These are phyloP conservation scores for Cygnus atratus DNA, from an alignment of 2,113 vertebrate genomes.

Conservation along the genomic window DNA sequence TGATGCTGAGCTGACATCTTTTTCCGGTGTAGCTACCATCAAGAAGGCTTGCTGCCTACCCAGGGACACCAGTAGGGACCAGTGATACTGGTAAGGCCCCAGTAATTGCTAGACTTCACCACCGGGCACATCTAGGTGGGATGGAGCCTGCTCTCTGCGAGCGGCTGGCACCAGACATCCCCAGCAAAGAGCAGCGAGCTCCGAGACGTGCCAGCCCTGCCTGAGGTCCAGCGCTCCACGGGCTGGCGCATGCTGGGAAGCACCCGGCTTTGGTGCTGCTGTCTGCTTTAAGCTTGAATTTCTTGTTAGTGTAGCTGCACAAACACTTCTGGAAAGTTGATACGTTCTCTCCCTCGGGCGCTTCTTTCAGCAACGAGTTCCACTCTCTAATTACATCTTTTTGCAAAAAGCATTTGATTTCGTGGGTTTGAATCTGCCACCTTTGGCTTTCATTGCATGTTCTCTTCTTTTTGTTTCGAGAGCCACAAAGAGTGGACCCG, in stretches of 20 bases:
- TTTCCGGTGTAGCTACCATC: neutral
- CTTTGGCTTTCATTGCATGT: neutral
- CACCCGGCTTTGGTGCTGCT: neutral
- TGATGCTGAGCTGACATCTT: neutral
- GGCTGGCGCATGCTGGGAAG: neutral
- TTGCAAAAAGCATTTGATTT: neutral
- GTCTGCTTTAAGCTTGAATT: neutral
- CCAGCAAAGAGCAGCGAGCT: neutral
- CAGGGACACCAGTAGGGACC: neutral
- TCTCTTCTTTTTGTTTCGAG: neutral
- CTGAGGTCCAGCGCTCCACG: fast-evolving
- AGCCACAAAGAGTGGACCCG: neutral
- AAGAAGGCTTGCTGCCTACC: neutral
- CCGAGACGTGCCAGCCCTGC: neutral
- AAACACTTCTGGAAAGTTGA: neutral
- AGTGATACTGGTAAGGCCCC: neutral
- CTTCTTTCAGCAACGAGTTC: neutral
- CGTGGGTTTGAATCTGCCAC: constrained; percentile 2
- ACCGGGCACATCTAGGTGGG: neutral
- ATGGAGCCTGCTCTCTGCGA: neutral
- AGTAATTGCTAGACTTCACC: neutral
- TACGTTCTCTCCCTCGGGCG: neutral
- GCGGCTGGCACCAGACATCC: neutral
- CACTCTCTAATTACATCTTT: constrained; percentile 3
- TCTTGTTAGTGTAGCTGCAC: neutral